A percentile compares a stretch with the other conserved stretches of the same genome.
phyloP scores from a whole-genome alignment of 2,888 invertebrate genomes.

The Eristalinus aeneus region DNA sequence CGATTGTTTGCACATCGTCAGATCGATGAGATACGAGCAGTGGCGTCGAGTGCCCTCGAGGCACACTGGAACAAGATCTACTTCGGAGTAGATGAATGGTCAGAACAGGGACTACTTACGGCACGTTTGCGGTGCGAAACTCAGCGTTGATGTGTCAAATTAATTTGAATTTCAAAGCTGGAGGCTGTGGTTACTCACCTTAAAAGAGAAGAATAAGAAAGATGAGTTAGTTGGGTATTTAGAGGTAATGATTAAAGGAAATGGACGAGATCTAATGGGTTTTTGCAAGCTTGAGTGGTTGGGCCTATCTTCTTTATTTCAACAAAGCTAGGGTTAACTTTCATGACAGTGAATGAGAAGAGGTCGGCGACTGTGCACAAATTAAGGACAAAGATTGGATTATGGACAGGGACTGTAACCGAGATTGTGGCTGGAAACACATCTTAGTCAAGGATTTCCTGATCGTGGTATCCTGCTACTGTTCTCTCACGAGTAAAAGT shows the following conservation, averaged over 20 bases:
- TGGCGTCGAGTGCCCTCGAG: not conserved
- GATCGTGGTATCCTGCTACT: no score
- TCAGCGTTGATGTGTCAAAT: not conserved
- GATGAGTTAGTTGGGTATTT: not conserved
- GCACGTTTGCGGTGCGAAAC: not conserved
- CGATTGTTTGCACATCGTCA: slow-evolving; percentile 37
- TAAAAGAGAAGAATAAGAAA: slow-evolving; percentile 5
- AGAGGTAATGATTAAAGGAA: not conserved
- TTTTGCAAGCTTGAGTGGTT: not conserved
- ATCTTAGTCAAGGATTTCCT: no score
- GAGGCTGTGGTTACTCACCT: slow-evolving; percentile 12
- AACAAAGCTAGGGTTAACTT: no score
- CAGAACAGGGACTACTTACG: not conserved
- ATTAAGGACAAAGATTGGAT: no score
- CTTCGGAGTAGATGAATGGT: not conserved
- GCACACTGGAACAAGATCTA: not conserved
- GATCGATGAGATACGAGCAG: not conserved
- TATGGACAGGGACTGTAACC: no score
- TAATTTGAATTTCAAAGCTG: not conserved
- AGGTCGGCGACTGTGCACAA: no score
- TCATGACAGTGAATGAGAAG: no score
- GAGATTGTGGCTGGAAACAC: no score
- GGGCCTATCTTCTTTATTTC: not conserved
- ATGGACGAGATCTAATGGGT: not conserved
- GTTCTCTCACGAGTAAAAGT: no score